phyloP scores from a whole-genome alignment of 2,797 vertebrate genomes.

The Myioborus miniatus region DNA sequence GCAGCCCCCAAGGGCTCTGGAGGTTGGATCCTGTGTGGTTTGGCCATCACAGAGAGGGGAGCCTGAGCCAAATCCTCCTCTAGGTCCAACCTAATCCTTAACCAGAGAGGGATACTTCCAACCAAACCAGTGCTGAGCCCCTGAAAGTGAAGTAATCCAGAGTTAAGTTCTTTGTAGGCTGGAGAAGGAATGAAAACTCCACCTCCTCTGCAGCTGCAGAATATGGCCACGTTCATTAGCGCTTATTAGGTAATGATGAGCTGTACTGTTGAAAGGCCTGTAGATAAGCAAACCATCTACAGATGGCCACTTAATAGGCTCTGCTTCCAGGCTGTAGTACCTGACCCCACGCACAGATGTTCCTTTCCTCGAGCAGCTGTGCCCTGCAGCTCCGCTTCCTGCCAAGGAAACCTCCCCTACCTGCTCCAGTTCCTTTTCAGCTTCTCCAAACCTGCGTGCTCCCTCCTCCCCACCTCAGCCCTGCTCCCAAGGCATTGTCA shows the following conservation, averaged over 20 bases:
- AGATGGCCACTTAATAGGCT: constrained; percentile 48
- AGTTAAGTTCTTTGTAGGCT: background rate
- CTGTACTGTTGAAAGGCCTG: background rate
- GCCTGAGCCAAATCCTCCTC: background rate
- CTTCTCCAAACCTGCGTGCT: background rate
- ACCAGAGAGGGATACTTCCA: background rate
- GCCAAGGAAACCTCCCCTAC: background rate
- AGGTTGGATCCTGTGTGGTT: background rate
- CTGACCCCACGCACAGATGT: constrained; percentile 28
- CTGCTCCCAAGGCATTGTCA: background rate
- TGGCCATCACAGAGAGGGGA: background rate
- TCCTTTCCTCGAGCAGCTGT: constrained; percentile 7
- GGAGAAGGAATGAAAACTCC: background rate
- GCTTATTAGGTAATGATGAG: constrained; percentile 42
- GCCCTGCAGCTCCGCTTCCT: background rate
- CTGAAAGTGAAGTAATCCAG: background rate
- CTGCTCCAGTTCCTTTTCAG: background rate
- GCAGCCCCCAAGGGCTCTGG: background rate
- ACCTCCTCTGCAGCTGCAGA: background rate
- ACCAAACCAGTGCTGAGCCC: background rate
- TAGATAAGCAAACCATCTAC: constrained; percentile 31
- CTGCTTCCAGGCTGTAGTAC: background rate
- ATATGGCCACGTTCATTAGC: background rate
- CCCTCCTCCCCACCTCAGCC: background rate
- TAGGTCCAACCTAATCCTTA: background rate